These are phyloP conservation scores for Moxostoma hubbsi DNA, from an alignment of 2,797 vertebrate species.

Conservation along the genomic window DNA sequence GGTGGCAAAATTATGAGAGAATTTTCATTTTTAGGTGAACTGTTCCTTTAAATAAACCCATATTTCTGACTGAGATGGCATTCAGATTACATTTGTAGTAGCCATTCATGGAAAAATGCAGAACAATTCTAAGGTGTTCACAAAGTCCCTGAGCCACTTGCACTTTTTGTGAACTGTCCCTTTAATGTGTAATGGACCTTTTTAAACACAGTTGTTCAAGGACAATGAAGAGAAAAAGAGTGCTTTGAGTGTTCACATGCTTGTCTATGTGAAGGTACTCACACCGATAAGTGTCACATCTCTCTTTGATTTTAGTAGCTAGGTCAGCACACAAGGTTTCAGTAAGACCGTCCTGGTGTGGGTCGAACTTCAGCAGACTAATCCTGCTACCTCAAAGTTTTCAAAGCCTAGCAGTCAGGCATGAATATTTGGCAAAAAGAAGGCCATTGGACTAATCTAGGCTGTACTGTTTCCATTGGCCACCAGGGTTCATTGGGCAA, in stretches of 20 bases:
- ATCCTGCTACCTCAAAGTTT: constrained; percentile 52
- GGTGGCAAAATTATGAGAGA: too few species aligned
- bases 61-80: too few species aligned
- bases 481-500: constrained; percentile 61
- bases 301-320: constrained; percentile 49
- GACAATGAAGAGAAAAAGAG: constrained; percentile 32
- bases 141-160: too few species aligned
- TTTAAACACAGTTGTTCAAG: background rate
- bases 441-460: constrained; percentile 65
- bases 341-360: constrained; percentile 24
- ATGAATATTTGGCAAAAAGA: constrained; percentile 59
- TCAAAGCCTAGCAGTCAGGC: constrained; percentile 51
- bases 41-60: too few species aligned
- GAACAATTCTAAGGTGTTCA: too few species aligned
- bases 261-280: constrained; percentile 1
- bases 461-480: constrained; percentile 67
- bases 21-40: too few species aligned
- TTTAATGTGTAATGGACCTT: background rate
- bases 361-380: constrained; percentile 49
- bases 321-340: constrained; percentile 43
- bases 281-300: constrained; percentile 1
- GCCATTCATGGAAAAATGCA: too few species aligned
- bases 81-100: too few species aligned
- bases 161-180: too few species aligned
- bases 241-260: constrained; percentile 24